Evolutionary conservation across 2,888 invertebrate species (phyloP).

Genomic region (Leucania comma): DNA sequence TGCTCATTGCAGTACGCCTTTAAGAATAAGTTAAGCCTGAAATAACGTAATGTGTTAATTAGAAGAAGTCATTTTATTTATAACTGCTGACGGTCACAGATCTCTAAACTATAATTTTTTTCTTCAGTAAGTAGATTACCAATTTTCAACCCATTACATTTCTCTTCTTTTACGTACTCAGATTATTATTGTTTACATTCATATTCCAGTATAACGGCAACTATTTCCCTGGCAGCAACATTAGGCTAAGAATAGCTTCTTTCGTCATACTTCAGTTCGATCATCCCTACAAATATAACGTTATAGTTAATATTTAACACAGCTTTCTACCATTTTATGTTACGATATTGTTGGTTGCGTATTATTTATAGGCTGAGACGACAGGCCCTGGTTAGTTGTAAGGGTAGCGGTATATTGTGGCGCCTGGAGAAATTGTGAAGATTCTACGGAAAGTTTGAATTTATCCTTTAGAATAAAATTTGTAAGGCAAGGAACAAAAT

Average conservation of each 20-base stretch:
- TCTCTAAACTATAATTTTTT: no score
- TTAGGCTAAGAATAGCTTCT: neutral
- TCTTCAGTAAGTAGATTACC: no score
- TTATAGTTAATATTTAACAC: conserved; percentile 61
- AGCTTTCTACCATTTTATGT: conserved; percentile 61
- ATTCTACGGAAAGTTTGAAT: neutral
- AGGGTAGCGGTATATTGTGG: conserved; percentile 38
- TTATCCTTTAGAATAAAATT: neutral
- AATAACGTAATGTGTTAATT: no score
- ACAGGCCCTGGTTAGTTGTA: conserved; percentile 41
- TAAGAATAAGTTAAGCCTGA: no score
- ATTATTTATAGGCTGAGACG: conserved; percentile 60
- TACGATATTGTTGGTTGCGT: conserved; percentile 57
- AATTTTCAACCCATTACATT: no score
- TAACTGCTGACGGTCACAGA: no score
- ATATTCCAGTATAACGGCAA: no score
- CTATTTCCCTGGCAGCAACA: neutral
- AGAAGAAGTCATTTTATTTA: no score
- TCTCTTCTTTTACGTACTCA: no score
- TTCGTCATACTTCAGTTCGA: neutral
- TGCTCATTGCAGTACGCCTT: no score
- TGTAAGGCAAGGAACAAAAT: no score
- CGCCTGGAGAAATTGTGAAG: conserved; percentile 18
- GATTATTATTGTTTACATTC: no score
- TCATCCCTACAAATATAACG: conserved; percentile 42